These are phyloP conservation scores for Ashinkailepas kermadecensis DNA, from an alignment of 2,888 invertebrate genomes.

Conservation along the genomic window DNA sequence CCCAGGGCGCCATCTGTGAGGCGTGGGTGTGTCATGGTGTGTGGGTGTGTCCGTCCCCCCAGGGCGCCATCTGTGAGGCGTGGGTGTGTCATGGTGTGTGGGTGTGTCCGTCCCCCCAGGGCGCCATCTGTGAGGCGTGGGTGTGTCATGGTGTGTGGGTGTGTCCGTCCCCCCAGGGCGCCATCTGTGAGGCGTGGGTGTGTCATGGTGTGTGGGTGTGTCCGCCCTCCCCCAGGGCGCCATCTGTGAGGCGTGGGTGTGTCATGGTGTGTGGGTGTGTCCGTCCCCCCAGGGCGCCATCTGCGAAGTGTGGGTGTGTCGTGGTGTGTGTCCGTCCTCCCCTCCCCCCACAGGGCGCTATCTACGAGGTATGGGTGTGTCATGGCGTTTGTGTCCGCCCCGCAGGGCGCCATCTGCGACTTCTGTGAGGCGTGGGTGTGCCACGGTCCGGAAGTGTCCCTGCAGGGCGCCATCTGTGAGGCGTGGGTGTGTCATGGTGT, in stretches of 20 bases:
- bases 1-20: slow-evolving; percentile 88
- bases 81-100: neutral
- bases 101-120: slow-evolving; percentile 61
- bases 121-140: slow-evolving; percentile 56
- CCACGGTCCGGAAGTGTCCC: slow-evolving; percentile 85
- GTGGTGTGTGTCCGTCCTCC: neutral
- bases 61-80: no score
- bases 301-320: neutral
- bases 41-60: no score
- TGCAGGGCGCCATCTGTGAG: no score
- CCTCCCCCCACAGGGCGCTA: slow-evolving; percentile 62
- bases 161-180: slow-evolving; percentile 54
- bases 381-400: neutral
- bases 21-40: no score
- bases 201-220: no score
- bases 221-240: no score
- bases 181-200: no score
- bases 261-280: no score
- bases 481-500: slow-evolving; percentile 88
- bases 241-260: no score
- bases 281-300: no score
- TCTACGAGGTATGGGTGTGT: slow-evolving; percentile 46
- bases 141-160: slow-evolving; percentile 81
- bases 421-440: slow-evolving; percentile 97
- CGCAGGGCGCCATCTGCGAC: slow-evolving; percentile 89